Conservation (phyloP, 2,113 vertebrate species). For the Pampusana beccarii region DNA sequence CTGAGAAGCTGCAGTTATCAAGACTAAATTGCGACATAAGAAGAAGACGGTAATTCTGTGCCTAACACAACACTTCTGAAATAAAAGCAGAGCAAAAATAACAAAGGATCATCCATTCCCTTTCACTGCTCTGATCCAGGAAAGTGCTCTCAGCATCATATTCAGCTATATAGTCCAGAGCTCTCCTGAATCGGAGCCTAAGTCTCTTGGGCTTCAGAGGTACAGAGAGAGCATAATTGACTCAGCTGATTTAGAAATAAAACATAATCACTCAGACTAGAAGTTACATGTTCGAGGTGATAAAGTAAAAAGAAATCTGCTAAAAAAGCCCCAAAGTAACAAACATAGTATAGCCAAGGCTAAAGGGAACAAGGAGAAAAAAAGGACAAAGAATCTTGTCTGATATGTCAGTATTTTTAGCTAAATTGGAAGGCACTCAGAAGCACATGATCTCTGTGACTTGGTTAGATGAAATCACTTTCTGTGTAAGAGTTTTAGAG, state of each 20-base stretch:
- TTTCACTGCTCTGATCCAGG: neutral
- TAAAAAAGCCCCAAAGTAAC: neutral
- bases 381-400: neutral
- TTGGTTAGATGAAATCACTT: neutral
- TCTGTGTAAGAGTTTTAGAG: neutral
- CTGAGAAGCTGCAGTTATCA: constrained; percentile 39
- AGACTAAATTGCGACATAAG: constrained; percentile 41
- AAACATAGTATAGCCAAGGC: neutral
- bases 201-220: neutral
- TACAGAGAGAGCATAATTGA: neutral
- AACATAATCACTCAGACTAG: neutral
- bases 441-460: neutral
- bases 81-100: neutral
- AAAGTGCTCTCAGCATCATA: neutral
- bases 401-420: neutral
- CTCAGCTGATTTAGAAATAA: neutral
- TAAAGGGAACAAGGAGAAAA: neutral
- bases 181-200: neutral
- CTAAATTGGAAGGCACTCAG: neutral
- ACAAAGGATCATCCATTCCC: neutral
- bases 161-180: neutral
- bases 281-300: neutral
- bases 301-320: neutral
- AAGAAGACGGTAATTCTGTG: neutral
- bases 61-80: constrained; percentile 3